Conservation (phyloP, 2,113 vertebrate species). For the Triplophysa dalaica region DNA sequence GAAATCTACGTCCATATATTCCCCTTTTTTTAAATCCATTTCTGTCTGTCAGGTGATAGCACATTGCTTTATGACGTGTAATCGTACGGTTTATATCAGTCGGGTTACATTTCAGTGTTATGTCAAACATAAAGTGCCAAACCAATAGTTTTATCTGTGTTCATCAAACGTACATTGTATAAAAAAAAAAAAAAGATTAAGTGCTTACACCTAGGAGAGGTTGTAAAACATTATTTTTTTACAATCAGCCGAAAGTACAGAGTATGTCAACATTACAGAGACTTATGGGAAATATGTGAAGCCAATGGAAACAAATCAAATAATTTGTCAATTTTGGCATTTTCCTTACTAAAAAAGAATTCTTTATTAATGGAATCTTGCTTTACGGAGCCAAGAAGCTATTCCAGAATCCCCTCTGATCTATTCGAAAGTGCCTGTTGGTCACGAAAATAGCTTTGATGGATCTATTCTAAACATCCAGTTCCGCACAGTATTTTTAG, state of each 20-base stretch:
- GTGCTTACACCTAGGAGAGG: conserved; percentile 60
- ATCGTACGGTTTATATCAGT: background rate
- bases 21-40: background rate
- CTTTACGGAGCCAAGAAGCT: background rate
- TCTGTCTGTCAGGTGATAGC: background rate
- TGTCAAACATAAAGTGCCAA: conserved; percentile 57
- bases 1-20: background rate
- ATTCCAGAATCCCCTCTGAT: background rate
- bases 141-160: conserved; percentile 45
- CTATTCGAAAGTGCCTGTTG: conserved; percentile 23
- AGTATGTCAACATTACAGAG: conserved; percentile 74
- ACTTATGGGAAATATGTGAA: conserved; percentile 53
- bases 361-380: too few species aligned
- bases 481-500: background rate
- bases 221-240: conserved; percentile 62
- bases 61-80: background rate
- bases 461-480: conserved; percentile 13
- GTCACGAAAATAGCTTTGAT: conserved; percentile 35
- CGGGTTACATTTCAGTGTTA: conserved; percentile 23
- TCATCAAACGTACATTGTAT: conserved; percentile 35
- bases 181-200: conserved; percentile 58
- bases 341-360: background rate
- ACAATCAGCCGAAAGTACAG: conserved; percentile 76
- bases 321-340: too few species aligned
- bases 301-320: background rate